phyloP scores from a whole-genome alignment of 37 sponge, comb jelly and placozoan genomes.

The Theonella swinhoei region DNA sequence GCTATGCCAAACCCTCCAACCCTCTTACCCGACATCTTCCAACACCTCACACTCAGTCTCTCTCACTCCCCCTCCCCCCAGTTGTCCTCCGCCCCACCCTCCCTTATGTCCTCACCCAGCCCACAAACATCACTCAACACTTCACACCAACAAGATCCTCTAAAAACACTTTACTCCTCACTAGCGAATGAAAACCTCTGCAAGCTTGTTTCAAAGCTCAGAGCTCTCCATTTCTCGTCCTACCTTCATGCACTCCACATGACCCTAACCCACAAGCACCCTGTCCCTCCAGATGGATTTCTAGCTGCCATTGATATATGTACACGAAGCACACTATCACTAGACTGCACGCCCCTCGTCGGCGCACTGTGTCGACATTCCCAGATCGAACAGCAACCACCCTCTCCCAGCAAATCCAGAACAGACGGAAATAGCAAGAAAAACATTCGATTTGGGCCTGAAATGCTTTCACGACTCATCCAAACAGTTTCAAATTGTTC shows the following conservation, averaged over 20 bases:
- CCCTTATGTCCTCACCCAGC: background rate
- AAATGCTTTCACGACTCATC: background rate
- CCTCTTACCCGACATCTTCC: background rate
- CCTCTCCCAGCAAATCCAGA: background rate
- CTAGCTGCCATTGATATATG: constrained; percentile 18
- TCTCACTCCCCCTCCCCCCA: background rate
- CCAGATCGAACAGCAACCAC: background rate
- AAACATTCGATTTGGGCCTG: background rate
- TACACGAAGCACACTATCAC: background rate
- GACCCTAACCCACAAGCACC: constrained; percentile 3
- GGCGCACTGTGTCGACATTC: constrained; percentile 48
- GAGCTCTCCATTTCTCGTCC: constrained; percentile 2
- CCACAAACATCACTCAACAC: background rate
- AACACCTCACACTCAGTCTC: background rate
- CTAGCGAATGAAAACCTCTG: background rate
- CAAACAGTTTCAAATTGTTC: background rate
- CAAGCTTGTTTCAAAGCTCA: background rate
- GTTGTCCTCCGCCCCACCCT: background rate
- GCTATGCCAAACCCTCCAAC: background rate
- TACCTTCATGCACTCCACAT: constrained; percentile 45
- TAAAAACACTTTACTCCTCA: background rate
- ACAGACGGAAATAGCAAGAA: background rate
- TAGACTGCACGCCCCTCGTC: constrained; percentile 59
- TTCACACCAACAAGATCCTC: too few species aligned
- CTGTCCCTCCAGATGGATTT: constrained; percentile 18